These are phyloP conservation scores for Tenodera sinensis DNA, from an alignment of 2,888 invertebrate genomes.

Conservation along the genomic window DNA sequence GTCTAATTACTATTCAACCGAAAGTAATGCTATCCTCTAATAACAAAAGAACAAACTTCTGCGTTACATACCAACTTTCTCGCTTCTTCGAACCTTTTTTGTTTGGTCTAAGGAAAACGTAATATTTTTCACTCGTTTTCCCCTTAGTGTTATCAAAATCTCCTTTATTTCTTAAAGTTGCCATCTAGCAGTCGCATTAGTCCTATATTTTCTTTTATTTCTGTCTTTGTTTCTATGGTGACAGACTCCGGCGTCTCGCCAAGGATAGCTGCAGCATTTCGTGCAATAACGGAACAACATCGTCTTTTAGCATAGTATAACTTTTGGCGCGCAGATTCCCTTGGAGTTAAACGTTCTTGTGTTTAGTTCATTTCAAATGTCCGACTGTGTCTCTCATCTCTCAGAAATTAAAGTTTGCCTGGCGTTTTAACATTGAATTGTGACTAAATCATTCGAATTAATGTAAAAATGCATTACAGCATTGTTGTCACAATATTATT, in stretches of 20 bases:
- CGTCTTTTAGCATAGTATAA: not conserved
- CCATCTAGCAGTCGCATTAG: not conserved
- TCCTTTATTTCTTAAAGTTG: not conserved
- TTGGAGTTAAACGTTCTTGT: not conserved
- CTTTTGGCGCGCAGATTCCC: not conserved
- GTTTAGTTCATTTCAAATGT: too few species aligned
- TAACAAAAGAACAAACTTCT: not conserved
- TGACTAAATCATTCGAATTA: too few species aligned
- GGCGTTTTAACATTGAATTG: too few species aligned
- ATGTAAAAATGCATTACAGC: too few species aligned
- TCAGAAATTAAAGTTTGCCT: too few species aligned
- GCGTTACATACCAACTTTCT: not conserved
- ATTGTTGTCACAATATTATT: too few species aligned
- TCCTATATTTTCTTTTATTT: constrained; percentile 8
- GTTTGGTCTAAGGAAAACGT: not conserved
- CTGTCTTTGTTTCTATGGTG: constrained; percentile 6
- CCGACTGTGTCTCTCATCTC: too few species aligned
- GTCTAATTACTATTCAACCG: not conserved
- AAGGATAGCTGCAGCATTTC: not conserved
- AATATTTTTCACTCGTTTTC: not conserved
- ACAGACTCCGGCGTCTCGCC: not conserved
- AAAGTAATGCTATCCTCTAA: not conserved
- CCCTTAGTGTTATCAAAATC: not conserved
- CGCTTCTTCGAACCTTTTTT: not conserved
- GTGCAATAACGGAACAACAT: not conserved